phyloP scores from a whole-genome alignment of 35 echinoderm and acorn worm species.

The Apostichopus parvimensis region DNA sequence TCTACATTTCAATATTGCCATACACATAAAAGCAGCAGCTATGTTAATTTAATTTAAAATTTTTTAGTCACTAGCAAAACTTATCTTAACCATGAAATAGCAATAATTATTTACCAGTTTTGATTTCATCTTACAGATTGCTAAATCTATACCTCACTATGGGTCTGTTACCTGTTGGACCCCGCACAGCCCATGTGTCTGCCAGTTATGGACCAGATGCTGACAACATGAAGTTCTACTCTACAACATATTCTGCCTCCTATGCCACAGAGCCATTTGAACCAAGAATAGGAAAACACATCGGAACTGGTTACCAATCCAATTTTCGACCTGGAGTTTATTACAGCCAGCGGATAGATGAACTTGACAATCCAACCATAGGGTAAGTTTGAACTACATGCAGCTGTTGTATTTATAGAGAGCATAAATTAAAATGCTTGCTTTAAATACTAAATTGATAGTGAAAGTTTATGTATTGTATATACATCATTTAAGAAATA shows the following conservation, averaged over 20 bases:
- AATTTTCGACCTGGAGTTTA: constrained; percentile 98
- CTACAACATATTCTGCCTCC: constrained; percentile 78
- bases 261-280: constrained; percentile 73
- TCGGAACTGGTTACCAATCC: constrained; percentile 95
- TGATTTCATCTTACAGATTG: no score
- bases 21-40: no score
- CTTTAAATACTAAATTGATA: no score
- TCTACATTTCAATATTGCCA: no score
- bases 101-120: no score
- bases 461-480: no score
- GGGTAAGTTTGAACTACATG: constrained; percentile 51
- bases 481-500: no score
- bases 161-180: constrained; percentile 82
- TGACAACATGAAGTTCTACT: constrained; percentile 98
- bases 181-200: constrained; percentile 72
- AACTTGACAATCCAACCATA: constrained; percentile 95
- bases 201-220: constrained; percentile 94
- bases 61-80: no score
- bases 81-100: no score
- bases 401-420: no score
- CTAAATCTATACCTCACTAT: not conserved
- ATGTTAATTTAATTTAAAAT: no score
- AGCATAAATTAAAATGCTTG: no score
- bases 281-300: constrained; percentile 81
- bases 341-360: constrained; percentile 84